Percentiles rank a stretch among this genome's conserved stretches.
Evolutionary conservation across 2,888 invertebrate species (phyloP).

Genomic region (Galeruca laticollis): DNA sequence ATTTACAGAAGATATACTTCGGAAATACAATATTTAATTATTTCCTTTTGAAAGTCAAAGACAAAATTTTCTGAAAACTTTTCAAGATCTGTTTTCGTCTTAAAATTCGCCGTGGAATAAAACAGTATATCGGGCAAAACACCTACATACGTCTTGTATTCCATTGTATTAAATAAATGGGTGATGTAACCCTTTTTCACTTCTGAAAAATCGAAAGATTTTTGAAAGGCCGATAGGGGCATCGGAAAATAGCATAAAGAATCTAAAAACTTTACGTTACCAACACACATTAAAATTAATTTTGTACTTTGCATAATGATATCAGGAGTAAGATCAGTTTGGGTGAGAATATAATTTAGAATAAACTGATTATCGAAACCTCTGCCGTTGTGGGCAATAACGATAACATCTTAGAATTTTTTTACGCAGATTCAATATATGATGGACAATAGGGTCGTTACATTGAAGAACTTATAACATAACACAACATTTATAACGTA

Average conservation of each 20-base stretch:
- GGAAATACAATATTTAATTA: slow-evolving; percentile 47
- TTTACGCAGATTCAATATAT: slow-evolving; percentile 25
- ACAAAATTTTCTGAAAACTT: slow-evolving; percentile 47
- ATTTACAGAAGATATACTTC: slow-evolving; percentile 45
- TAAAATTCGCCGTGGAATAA: no score
- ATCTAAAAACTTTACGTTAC: slow-evolving; percentile 46
- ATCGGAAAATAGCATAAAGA: slow-evolving; percentile 52
- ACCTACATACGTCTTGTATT: no score
- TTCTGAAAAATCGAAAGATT: no score
- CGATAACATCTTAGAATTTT: slow-evolving; percentile 25
- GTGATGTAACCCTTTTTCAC: slow-evolving; percentile 50
- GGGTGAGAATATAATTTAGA: slow-evolving; percentile 33
- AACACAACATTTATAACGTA: slow-evolving; percentile 18
- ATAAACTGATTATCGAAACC: slow-evolving; percentile 41
- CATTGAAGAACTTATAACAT: slow-evolving; percentile 14
- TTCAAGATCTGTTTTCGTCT: slow-evolving; percentile 8
- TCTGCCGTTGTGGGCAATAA: slow-evolving; percentile 38
- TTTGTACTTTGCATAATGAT: slow-evolving; percentile 46
- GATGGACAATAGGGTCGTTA: background rate
- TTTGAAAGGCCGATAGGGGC: slow-evolving; percentile 40
- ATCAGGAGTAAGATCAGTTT: slow-evolving; percentile 36
- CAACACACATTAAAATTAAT: slow-evolving; percentile 36
- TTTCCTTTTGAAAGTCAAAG: slow-evolving; percentile 54
- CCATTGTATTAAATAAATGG: slow-evolving; percentile 43
- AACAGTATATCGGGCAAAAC: no score